Evolutionary conservation across 2,113 vertebrate species (phyloP).

Genomic region (Chloroceryle aenea): DNA sequence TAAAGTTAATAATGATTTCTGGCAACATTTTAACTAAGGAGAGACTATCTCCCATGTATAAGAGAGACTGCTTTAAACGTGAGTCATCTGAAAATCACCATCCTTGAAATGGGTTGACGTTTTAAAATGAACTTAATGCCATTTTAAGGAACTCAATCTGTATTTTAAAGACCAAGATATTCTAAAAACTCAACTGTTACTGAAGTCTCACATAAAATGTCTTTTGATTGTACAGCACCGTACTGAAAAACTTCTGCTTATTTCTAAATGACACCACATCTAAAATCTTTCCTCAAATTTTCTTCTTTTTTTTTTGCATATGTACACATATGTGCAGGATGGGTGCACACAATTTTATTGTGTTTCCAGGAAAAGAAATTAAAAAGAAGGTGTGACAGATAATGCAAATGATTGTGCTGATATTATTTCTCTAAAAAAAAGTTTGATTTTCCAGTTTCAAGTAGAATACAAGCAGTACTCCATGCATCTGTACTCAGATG

Average conservation of each 20-base stretch:
- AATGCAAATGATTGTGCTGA: background rate
- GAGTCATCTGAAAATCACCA: slow-evolving; percentile 42
- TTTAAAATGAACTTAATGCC: slow-evolving; percentile 18
- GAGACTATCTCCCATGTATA: slow-evolving; percentile 3
- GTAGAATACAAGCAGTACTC: background rate
- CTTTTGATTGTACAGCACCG: background rate
- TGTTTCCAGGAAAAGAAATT: background rate
- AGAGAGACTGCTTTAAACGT: slow-evolving; percentile 27
- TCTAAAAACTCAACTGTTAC: background rate
- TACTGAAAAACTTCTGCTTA: background rate
- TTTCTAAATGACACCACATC: background rate
- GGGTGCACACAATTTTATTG: background rate
- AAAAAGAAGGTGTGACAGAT: background rate
- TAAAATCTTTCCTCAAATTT: background rate
- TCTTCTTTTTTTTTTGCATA: background rate
- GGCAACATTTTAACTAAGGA: slow-evolving; percentile 1
- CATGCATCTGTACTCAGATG: background rate
- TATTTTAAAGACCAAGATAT: slow-evolving; percentile 7
- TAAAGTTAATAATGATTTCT: slow-evolving; percentile 16
- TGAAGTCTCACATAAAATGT: background rate
- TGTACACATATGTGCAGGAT: accelerated
- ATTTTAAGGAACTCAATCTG: background rate
- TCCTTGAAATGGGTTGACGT: background rate
- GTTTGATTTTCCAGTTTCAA: background rate
- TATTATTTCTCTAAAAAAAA: background rate